These are phyloP conservation scores for Anguilla pacifica DNA, from an alignment of 2,797 vertebrate species.

Conservation along the genomic window DNA sequence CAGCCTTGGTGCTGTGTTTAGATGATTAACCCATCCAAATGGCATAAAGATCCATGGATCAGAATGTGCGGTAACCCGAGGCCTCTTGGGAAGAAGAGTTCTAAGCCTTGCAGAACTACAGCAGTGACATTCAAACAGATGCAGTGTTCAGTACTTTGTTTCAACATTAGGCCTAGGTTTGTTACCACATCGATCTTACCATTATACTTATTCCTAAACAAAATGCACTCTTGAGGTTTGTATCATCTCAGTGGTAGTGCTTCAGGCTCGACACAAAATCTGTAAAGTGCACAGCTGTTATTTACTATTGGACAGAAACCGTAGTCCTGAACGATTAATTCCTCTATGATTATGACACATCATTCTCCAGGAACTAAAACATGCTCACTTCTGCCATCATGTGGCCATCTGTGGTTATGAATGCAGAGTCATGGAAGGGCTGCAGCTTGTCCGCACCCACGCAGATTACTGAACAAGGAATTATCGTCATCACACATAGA, in stretches of 20 bases:
- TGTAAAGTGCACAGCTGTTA: too few relatives aligned
- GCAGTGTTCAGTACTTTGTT: not conserved
- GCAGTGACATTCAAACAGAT: not conserved
- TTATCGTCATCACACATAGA: too few relatives aligned
- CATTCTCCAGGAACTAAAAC: not conserved
- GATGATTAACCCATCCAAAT: not conserved
- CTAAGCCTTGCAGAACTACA: not conserved
- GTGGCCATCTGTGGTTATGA: conserved; percentile 4
- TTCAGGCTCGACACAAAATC: too few relatives aligned
- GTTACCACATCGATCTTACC: not conserved
- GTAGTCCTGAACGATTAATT: too few relatives aligned
- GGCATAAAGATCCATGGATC: not conserved
- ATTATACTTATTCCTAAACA: not conserved
- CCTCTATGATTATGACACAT: too few relatives aligned
- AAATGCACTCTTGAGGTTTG: too few relatives aligned
- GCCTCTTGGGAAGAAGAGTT: not conserved
- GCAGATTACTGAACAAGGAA: not conserved
- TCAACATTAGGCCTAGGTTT: not conserved
- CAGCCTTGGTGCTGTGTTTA: not conserved
- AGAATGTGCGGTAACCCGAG: not conserved
- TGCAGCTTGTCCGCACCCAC: too few relatives aligned
- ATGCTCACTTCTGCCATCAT: conserved; percentile 9
- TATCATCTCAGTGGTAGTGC: too few relatives aligned
- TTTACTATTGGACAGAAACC: too few relatives aligned
- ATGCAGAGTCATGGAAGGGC: not conserved